Evolutionary conservation across 2,888 invertebrate species (phyloP).

Genomic region (Tenthredo livida): DNA sequence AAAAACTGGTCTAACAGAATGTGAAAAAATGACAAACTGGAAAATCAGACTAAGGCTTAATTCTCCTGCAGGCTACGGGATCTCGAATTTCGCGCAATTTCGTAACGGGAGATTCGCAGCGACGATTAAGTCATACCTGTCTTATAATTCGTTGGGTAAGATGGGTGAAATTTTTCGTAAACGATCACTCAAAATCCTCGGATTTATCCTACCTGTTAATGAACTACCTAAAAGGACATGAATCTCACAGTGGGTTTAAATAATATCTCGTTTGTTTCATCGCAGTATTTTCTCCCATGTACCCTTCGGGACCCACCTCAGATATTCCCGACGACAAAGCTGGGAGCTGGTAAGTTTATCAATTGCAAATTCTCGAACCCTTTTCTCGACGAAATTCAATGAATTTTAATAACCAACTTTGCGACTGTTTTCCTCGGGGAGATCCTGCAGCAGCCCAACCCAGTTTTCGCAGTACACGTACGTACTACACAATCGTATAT

Average conservation of each 20-base stretch:
- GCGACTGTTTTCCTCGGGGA: constrained; percentile 6
- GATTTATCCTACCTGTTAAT: neutral
- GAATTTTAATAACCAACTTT: constrained; percentile 34
- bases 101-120: constrained; percentile 74
- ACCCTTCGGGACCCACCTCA: constrained; percentile 85
- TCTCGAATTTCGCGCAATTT: constrained; percentile 77
- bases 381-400: constrained; percentile 7
- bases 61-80: neutral
- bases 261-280: constrained; percentile 49
- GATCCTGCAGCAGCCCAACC: constrained; percentile 61
- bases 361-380: neutral
- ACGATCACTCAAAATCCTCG: neutral
- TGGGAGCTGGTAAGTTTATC: constrained; percentile 74
- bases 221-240: neutral
- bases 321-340: constrained; percentile 79
- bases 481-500: constrained; percentile 75
- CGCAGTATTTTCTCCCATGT: constrained; percentile 81
- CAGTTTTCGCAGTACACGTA: constrained; percentile 60
- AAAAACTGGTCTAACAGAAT: constrained; percentile 84
- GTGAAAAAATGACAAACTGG: constrained; percentile 82
- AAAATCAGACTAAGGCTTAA: no score
- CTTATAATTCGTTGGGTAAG: constrained; percentile 87
- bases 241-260: neutral
- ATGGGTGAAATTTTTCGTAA: constrained; percentile 59
- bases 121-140: constrained; percentile 81